Evolutionary conservation across 2,113 vertebrate genomes (phyloP), one percentile per base, ranked within the genome.

Genomic region (Lipophrys pholis): DNA sequence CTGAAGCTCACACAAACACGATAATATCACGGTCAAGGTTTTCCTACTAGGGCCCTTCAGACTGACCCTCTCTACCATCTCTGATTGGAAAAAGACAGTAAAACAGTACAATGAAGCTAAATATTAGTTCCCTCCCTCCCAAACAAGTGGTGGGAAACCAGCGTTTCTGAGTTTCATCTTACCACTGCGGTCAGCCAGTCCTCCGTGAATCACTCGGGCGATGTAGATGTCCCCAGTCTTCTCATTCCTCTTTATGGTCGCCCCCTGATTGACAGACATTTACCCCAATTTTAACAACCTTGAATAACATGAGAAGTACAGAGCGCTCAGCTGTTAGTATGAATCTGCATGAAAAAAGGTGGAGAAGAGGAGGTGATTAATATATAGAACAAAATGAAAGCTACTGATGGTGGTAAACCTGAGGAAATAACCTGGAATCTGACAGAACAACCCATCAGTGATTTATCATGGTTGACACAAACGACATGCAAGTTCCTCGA

Each of bases 121-220:
- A 30, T 30, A 30, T 30, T 30, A 4, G 21, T 30, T 30, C 48
- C 15, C 48, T 16, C 48, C 7, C 48, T 16, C 7, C 7, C 40
- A 53, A 5, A 30, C 35, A 42, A n/a, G n/a, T n/a, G n/a, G 7
- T 42, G 7, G 41, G 41, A 8, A 2, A 4, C 21, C 21, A 30
- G 21, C 4, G 41, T 48, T 48, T n/a, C 12, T 14, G 11, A 50
- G 11, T 40, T 59, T 45, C 12, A 8, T 54, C 95, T n/a, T 92
- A 98, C 97, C 95, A 17, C 97, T 98, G 90, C 94, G 94, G 71
- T 97, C 96, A 0, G 95, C 96, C 61, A 98, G 92, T 15, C 97
- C 97, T 14, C 97, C 97, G 0, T 95, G 94, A 89, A 98, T 97
- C 76, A 98, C 94, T 56, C 97, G 94, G 78, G 96, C 97, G 69